Evolutionary conservation across 2,113 vertebrate genomes (phyloP).

Genomic region (Caranx ignobilis): DNA sequence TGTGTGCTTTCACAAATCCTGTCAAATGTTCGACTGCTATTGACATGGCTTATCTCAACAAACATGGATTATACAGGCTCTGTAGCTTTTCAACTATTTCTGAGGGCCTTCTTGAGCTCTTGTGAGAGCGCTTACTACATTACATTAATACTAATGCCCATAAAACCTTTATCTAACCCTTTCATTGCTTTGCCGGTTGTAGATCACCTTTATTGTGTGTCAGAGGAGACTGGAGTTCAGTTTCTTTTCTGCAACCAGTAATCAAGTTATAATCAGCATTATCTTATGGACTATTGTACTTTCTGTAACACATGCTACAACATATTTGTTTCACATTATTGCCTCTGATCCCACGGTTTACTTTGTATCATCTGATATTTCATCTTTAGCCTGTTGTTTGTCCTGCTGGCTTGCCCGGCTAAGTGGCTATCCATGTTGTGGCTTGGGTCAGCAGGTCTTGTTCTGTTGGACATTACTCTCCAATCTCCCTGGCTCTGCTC

Average conservation of each 20-base stretch:
- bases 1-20: conserved; percentile 81
- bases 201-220: conserved; percentile 53
- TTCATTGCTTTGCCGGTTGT: conserved; percentile 47
- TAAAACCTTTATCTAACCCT: conserved; percentile 62
- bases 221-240: conserved; percentile 37
- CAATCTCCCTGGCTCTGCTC: conserved; percentile 75
- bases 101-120: conserved; percentile 62
- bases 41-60: conserved; percentile 84
- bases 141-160: conserved; percentile 63
- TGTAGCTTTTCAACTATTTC: conserved; percentile 72
- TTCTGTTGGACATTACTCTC: conserved; percentile 76
- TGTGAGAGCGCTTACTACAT: conserved; percentile 59
- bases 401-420: conserved; percentile 57
- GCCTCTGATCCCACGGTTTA: conserved; percentile 54
- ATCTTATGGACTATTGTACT: conserved; percentile 56
- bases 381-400: conserved; percentile 63
- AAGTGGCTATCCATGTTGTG: conserved; percentile 74
- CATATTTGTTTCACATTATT: conserved; percentile 66
- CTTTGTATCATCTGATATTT: conserved; percentile 57
- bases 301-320: conserved; percentile 45
- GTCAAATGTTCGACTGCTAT: conserved; percentile 84
- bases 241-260: conserved; percentile 34
- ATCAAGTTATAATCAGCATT: conserved; percentile 48
- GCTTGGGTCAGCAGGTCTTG: conserved; percentile 75
- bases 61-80: conserved; percentile 81